Evolutionary conservation across 2,888 invertebrate species (phyloP), one percentile per base, ranked within the genome.

Genomic region (Phengaris alcon): DNA sequence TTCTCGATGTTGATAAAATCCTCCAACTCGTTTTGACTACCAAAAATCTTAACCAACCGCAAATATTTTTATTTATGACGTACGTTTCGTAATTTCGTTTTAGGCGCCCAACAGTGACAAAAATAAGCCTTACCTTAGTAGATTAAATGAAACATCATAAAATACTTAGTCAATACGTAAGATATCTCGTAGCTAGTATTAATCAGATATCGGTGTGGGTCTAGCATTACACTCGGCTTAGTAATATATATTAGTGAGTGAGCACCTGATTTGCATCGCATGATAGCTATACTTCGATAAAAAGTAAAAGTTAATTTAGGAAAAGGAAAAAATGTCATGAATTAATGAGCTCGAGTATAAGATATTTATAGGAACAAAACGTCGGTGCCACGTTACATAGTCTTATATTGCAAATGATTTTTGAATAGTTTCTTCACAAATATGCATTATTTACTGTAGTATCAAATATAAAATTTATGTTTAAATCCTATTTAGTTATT

Each of bases 321-420:
- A 78, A 77, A 78, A 78, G 77, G 76, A 78, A 76, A 79, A 78
- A 79, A 77, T 75, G 76, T 76, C 76, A 78, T 79, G 77, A 79
- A 79, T 79, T 79, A 79, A 79, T 79, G 79, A 79, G 79, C 77
- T 76, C 75, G 68, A 59, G 75, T 2, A 52, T 52, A 35, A 75
- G 76, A 76, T 77, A 79, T 77, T 79, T 78, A 79, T 78, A 77
- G 78, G 74, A 77, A 75, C 68, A 76, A 78, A 51, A 68, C 74
- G 73, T 72, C 73, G 76, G 77, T 78, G 76, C 78, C 59, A 9
- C 77, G 73, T 77, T 79, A 79, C 78, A 78, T 76, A 9, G 76
- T 75, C 76, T 78, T 76, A 77, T 55, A 77, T 79, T 79, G 77
- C 79, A 77, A 77, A 77, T 12, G 64, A 64, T 12, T 35, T 64